A percentile compares a stretch with the other conserved stretches of the same genome.
Conservation (phyloP, 2,888 invertebrate species). For the Dorcus hopei region DNA sequence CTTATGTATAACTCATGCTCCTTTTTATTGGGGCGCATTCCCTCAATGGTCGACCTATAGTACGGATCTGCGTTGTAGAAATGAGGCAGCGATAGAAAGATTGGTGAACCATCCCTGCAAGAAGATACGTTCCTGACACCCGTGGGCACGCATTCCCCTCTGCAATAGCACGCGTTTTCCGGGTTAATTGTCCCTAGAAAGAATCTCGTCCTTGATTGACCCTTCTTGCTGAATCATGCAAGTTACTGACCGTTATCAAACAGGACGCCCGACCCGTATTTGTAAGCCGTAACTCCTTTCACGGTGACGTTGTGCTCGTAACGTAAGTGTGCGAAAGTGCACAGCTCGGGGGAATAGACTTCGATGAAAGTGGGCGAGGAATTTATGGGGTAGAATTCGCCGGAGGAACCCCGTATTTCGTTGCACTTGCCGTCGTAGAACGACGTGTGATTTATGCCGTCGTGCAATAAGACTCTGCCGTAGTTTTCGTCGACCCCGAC, state of each 20-base stretch:
- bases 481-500: conserved; percentile 37
- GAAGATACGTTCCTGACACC: conserved; percentile 77
- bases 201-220: background rate
- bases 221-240: too few relatives aligned
- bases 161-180: conserved; percentile 68
- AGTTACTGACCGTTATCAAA: conserved; percentile 62
- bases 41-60: conserved; percentile 53
- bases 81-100: conserved; percentile 77
- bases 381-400: conserved; percentile 75
- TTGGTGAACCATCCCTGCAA: conserved; percentile 65
- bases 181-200: conserved; percentile 56
- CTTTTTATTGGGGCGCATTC: conserved; percentile 63
- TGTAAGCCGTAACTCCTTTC: conserved; percentile 62
- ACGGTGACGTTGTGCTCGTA: conserved; percentile 58
- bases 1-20: conserved; percentile 74
- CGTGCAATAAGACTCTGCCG: conserved; percentile 71
- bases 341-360: conserved; percentile 73
- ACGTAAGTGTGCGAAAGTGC: conserved; percentile 63
- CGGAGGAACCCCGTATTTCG: conserved; percentile 68
- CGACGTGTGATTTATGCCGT: conserved; percentile 59
- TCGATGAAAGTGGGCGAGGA: conserved; percentile 56
- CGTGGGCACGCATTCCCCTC: conserved; percentile 66
- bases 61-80: conserved; percentile 61
- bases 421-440: conserved; percentile 59
- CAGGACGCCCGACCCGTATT: conserved; percentile 60